A percentile compares a stretch with the other conserved stretches of the same genome.
phyloP scores from a whole-genome alignment of 53 echinoderm and acorn worm genomes.

The Stichopus horrens region DNA sequence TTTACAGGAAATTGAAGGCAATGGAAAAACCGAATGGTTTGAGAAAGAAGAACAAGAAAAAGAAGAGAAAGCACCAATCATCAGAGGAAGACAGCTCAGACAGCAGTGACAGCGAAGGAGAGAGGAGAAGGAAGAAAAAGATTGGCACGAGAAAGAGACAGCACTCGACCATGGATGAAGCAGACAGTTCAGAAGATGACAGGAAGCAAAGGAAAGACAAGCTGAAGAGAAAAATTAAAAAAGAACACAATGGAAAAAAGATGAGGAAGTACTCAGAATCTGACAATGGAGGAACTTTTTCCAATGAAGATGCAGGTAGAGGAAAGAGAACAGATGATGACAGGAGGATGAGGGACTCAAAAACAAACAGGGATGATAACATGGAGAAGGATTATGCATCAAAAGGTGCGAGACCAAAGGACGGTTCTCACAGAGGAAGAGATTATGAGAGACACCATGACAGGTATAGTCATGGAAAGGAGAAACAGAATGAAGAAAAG shows the following conservation, averaged over 20 bases:
- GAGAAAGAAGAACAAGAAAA: slow-evolving; percentile 58
- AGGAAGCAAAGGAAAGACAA: slow-evolving; percentile 38
- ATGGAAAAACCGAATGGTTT: slow-evolving; percentile 70
- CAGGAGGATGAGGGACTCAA: slow-evolving; percentile 29
- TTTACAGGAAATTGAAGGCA: slow-evolving; percentile 79
- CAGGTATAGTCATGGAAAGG: neutral
- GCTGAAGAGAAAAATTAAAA: slow-evolving; percentile 41
- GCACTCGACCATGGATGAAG: slow-evolving; percentile 32
- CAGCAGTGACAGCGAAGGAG: slow-evolving; percentile 12
- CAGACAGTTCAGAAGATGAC: slow-evolving; percentile 11
- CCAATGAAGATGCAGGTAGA: neutral
- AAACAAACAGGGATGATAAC: neutral
- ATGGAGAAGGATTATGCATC: neutral
- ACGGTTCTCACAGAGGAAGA: neutral
- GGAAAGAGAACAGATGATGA: slow-evolving; percentile 17
- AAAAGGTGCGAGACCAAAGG: slow-evolving; percentile 10
- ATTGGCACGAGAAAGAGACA: neutral
- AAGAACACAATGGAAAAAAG: slow-evolving; percentile 34
- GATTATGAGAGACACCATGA: neutral
- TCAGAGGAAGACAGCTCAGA: slow-evolving; percentile 46
- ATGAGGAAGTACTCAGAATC: slow-evolving; percentile 11
- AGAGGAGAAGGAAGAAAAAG: slow-evolving; percentile 49
- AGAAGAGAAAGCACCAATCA: slow-evolving; percentile 40
- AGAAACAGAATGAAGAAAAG: slow-evolving; percentile 23
- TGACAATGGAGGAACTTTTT: neutral